Evolutionary conservation across 2,113 vertebrate species (phyloP).

Genomic region (Struthidea cinerea): DNA sequence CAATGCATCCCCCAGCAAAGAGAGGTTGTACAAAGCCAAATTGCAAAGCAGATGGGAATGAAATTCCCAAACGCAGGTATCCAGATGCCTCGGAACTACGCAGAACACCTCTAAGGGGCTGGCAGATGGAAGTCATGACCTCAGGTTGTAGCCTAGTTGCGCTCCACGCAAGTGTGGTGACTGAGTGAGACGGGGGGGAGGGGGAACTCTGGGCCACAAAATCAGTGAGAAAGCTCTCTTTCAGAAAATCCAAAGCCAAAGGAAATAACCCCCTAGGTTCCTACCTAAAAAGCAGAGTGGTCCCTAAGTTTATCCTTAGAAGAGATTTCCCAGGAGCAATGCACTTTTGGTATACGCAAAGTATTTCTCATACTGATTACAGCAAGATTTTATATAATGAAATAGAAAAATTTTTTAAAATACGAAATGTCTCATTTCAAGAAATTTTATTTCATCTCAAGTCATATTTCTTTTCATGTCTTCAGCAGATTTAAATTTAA

Average conservation of each 20-base stretch:
- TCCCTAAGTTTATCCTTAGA: neutral
- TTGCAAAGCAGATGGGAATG: neutral
- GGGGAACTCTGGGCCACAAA: neutral
- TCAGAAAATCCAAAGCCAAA: neutral
- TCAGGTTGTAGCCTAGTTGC: fast-evolving
- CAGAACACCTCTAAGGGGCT: neutral
- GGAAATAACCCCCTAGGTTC: neutral
- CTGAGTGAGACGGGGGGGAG: neutral
- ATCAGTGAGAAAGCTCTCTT: neutral
- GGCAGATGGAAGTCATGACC: neutral
- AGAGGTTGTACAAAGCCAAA: neutral
- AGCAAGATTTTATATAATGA: neutral
- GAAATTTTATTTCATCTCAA: neutral
- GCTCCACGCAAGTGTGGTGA: neutral
- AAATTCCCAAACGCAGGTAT: neutral
- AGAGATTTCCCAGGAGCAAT: neutral
- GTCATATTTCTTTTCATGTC: neutral
- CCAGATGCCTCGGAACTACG: neutral
- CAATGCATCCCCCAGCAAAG: fast-evolving
- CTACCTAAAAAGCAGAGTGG: neutral
- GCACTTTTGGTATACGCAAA: neutral
- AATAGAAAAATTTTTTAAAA: neutral
- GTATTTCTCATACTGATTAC: neutral
- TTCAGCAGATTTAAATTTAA: neutral
- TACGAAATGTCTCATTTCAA: neutral